A percentile compares a stretch with the other conserved stretches of the same genome.
These are phyloP conservation scores for Syngnathus typhle DNA, from an alignment of 2,113 vertebrate genomes.

Conservation along the genomic window DNA sequence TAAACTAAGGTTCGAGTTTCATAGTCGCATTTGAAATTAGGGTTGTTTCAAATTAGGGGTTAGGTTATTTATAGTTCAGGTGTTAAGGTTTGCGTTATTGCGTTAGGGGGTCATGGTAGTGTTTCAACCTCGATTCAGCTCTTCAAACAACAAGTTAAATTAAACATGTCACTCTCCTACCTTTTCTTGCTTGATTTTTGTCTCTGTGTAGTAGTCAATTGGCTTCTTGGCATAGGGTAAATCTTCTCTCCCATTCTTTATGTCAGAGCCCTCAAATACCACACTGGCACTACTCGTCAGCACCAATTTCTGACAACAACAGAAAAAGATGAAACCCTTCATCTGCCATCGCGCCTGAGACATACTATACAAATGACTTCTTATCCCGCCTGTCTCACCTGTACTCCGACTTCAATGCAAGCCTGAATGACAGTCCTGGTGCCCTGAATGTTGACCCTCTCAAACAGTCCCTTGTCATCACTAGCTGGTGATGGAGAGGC, in stretches of 20 bases:
- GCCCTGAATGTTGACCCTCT: conserved; percentile 84
- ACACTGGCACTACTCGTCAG: conserved; percentile 97
- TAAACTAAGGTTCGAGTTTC: too few species aligned
- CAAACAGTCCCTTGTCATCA: conserved; percentile 82
- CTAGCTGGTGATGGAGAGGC: conserved; percentile 86
- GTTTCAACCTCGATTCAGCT: background rate
- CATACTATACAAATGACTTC: background rate
- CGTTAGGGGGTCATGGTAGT: too few species aligned
- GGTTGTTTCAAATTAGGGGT: too few species aligned
- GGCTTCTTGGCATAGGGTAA: conserved; percentile 86
- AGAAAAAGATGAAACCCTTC: background rate
- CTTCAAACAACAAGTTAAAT: background rate
- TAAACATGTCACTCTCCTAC: conserved; percentile 55
- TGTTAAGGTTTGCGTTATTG: too few species aligned
- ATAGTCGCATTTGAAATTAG: too few species aligned
- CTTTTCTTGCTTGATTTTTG: conserved; percentile 93
- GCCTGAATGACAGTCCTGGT: conserved; percentile 82
- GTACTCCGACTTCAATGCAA: conserved; percentile 83
- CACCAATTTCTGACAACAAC: conserved; percentile 79
- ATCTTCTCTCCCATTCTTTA: conserved; percentile 89
- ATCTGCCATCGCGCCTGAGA: background rate
- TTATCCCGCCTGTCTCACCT: conserved; percentile 68
- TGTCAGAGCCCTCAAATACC: conserved; percentile 87
- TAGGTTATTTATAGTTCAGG: too few species aligned
- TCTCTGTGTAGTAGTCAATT: conserved; percentile 94